Percentiles rank a stretch among this genome's conserved stretches.
These are phyloP conservation scores for Reinhardtius hippoglossoides DNA, from an alignment of 2,113 vertebrate species.

Conservation along the genomic window DNA sequence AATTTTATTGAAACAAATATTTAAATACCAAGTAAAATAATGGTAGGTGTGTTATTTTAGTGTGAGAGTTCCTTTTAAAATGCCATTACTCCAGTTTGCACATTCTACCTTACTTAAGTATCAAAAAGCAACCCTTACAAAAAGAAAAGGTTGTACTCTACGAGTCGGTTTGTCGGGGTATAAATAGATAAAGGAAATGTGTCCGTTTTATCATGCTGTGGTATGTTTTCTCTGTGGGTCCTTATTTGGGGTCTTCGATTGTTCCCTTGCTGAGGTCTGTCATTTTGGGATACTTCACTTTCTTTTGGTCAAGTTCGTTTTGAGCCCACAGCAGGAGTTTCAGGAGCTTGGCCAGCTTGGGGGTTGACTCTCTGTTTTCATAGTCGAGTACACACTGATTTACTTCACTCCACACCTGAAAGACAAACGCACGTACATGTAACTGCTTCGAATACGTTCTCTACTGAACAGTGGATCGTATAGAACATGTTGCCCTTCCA, in stretches of 20 bases:
- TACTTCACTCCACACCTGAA: constrained; percentile 98
- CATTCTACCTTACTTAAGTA: constrained; percentile 77
- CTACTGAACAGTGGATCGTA: not conserved
- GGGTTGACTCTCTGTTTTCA: constrained; percentile 96
- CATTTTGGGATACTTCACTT: constrained; percentile 99
- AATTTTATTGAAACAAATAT: constrained; percentile 61
- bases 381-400: constrained; percentile 96
- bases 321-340: constrained; percentile 99
- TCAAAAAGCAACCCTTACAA: constrained; percentile 80
- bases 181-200: constrained; percentile 81
- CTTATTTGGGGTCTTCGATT: constrained; percentile 97
- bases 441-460: not conserved
- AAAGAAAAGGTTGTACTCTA: constrained; percentile 74
- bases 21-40: constrained; percentile 67
- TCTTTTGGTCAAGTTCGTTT: constrained; percentile 99
- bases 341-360: constrained; percentile 96
- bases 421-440: constrained; percentile 48
- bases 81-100: constrained; percentile 70
- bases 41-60: constrained; percentile 62
- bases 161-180: constrained; percentile 79
- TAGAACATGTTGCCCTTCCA: not conserved
- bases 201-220: constrained; percentile 70
- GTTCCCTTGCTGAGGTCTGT: constrained; percentile 99
- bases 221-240: constrained; percentile 50
- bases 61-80: constrained; percentile 69